A percentile compares a stretch with the other conserved stretches of the same genome.
phyloP scores from a whole-genome alignment of 2,797 vertebrate genomes.

The Eleutherodactylus coqui region DNA sequence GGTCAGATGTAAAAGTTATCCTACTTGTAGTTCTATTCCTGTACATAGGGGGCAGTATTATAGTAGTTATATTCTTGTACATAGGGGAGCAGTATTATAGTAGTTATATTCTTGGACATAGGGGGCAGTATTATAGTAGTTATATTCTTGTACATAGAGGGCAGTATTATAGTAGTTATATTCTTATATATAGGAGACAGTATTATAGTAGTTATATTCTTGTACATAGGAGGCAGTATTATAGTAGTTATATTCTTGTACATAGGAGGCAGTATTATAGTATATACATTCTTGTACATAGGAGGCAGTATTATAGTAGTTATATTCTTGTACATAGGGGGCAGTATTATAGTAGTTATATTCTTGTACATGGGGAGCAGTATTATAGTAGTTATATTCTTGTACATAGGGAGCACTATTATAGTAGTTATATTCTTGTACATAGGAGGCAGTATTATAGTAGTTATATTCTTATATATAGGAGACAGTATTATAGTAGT shows the following conservation, averaged over 20 bases:
- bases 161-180: conserved; percentile 22
- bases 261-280: conserved; percentile 14
- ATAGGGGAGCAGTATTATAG: conserved; percentile 3
- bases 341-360: conserved; percentile 22
- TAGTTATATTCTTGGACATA: conserved; percentile 6
- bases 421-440: conserved; percentile 12
- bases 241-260: conserved; percentile 17
- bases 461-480: conserved; percentile 16
- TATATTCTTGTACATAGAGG: conserved; percentile 6
- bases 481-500: conserved; percentile 12
- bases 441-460: conserved; percentile 7
- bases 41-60: background rate
- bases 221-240: conserved; percentile 6
- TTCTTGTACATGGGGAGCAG: background rate
- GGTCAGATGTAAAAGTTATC: background rate
- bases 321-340: background rate
- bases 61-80: conserved; percentile 14
- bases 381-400: conserved; percentile 22
- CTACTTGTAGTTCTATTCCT: background rate
- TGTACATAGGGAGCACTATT: conserved; percentile 9
- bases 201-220: conserved; percentile 22
- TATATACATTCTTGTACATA: conserved; percentile 5
- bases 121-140: conserved; percentile 4
- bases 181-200: background rate
- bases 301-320: background rate